Percentiles rank a stretch among this genome's conserved stretches.
These are phyloP conservation scores for Rhopalosiphum nymphaeae DNA, from an alignment of 2,888 invertebrate genomes.

Conservation along the genomic window DNA sequence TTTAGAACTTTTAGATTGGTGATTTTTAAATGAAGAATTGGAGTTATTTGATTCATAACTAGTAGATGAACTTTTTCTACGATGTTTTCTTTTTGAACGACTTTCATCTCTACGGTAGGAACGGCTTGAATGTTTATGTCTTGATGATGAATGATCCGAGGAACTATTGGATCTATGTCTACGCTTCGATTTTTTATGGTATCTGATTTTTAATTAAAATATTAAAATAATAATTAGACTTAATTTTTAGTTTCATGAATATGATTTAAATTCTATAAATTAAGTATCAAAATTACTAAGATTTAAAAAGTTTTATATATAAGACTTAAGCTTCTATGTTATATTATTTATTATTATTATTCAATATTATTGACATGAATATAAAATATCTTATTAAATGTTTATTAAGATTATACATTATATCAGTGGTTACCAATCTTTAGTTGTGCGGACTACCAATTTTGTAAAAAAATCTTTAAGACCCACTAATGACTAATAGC, in stretches of 20 bases:
- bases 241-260: not conserved
- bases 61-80: conserved; percentile 13
- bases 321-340: not conserved
- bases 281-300: not conserved
- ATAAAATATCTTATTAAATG: not conserved
- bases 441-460: no score
- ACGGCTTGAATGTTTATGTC: conserved; percentile 36
- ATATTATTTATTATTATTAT: not conserved
- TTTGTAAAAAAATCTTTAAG: no score
- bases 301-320: not conserved
- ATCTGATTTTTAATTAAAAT: not conserved
- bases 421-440: not conserved
- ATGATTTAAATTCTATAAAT: not conserved
- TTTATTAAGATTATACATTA: not conserved
- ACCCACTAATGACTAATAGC: no score
- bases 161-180: conserved; percentile 37
- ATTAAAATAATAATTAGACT: not conserved
- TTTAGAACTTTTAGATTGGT: conserved; percentile 26
- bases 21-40: not conserved
- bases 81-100: conserved; percentile 41
- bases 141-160: conserved; percentile 38
- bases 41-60: conserved; percentile 21
- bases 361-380: not conserved
- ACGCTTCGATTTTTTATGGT: conserved; percentile 44
- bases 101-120: not conserved